Base-by-base conservation (phyloP, 2,113 vertebrate species). In the Myotis lucifugus region DNA sequence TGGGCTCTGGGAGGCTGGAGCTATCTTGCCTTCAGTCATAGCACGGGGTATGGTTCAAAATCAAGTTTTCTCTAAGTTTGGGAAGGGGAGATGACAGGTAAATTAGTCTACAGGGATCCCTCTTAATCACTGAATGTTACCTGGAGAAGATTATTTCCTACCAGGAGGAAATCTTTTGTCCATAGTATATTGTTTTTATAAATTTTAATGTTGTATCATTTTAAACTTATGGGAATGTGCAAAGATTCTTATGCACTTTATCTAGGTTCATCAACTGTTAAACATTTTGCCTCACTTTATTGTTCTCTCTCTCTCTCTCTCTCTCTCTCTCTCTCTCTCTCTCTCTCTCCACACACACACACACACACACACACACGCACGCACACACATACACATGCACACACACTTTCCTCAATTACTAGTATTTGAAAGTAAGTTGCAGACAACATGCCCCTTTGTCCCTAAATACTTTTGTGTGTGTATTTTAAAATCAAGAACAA, bases 401-500 rank as follows among this genome's bases (percentile, higher is more conserved):
- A 27, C 21, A 79, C 21, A 79, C 93, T 85, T 59, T 81, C 40
- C 67, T 83, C 13, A 70, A 37, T 61, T 67, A 37, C 37, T 37
- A 37, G 37, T 37, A 73, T 52, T 93, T 86, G 19, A 72, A 40
- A 85, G 3, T 88, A 93, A 73, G 40, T 93, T 89, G 46, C 6
- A 70, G 13, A 54, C 8, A 56, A 50, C 17, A 83, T 50, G 2
- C 18, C 15, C 14, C 21, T 74, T 91, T 54, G 82, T 6, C 8
- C 67, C 29, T 95, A 64, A 64, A 61, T 66, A 74, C 12, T 64
- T 79, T 34, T 61, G 32, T 64, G 15, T 59, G n/a, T 54, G 18
- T 79, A 56, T 77, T 6, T 48, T 67, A 85, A 96, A 95, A 54
- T 59, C 34, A 91, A 90, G 69, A 37, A 18, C 54, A 78, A 73